phyloP scores from a whole-genome alignment of 2,888 invertebrate species.

The Sinotaia quadrata region DNA sequence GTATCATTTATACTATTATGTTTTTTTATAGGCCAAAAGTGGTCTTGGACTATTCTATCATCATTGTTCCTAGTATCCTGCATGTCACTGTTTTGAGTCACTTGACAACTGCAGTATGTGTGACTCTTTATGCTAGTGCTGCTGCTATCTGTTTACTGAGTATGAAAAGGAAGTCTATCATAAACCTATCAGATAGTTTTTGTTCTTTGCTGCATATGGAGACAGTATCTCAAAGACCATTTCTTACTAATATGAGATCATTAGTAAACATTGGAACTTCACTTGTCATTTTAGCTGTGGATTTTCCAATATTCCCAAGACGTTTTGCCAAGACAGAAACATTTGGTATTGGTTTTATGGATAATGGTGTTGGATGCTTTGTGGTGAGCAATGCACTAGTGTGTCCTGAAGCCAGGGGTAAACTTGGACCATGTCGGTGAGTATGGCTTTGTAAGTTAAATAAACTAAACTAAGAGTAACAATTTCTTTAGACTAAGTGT shows the following conservation, averaged over 20 bases:
- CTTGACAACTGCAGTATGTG: constrained; percentile 24
- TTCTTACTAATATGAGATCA: constrained; percentile 63
- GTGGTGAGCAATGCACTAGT: constrained; percentile 67
- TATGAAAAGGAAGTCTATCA: not conserved
- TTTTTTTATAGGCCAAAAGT: constrained; percentile 42
- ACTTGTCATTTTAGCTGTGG: constrained; percentile 91
- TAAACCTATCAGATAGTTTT: not conserved
- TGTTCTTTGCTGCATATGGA: constrained; percentile 25
- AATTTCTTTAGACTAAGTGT: too few species aligned
- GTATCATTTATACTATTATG: too few species aligned
- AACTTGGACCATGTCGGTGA: constrained; percentile 22
- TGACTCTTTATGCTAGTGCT: constrained; percentile 9
- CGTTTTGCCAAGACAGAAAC: constrained; percentile 89
- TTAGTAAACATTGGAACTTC: constrained; percentile 63
- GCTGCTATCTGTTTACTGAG: constrained; percentile 9
- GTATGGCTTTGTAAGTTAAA: too few species aligned
- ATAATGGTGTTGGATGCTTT: constrained; percentile 92
- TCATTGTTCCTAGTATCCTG: constrained; percentile 54
- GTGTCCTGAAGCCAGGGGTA: constrained; percentile 63
- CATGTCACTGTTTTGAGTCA: constrained; percentile 46
- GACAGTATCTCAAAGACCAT: constrained; percentile 48
- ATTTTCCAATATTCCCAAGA: constrained; percentile 89
- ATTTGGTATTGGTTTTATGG: constrained; percentile 90
- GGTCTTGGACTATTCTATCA: constrained; percentile 49
- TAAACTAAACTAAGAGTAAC: too few species aligned